Evolutionary conservation across 1,140 invertebrate species (phyloP), one percentile per base, ranked within the genome.

Genomic region (Belonocnema kinseyi): DNA sequence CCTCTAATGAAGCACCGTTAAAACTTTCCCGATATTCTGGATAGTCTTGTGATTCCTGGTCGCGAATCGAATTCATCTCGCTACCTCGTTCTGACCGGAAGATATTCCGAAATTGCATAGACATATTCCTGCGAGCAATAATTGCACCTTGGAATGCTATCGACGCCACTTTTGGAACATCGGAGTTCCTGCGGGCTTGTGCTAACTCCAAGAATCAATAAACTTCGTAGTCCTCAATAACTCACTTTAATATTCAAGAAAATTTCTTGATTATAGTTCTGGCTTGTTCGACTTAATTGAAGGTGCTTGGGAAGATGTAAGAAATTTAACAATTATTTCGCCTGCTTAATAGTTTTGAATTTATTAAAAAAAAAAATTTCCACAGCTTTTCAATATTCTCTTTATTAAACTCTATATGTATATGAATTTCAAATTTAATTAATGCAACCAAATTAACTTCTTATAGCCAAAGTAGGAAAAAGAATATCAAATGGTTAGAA

Each of bases 21-120:
- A 46, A 90, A 89, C 89, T 89, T 90, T 87, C 83, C 78, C 81
- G 83, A 88, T 87, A 89, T 87, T 79, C 85, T 58, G 61, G 79
- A 82, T 80, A 80, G 75, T 76, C 77, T 73, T 76, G 75, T 81
- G 82, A 83, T 79, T 80, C 80, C 72, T 33, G 10, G 73, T 16
- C 77, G 77, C 73, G 74, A 56, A 78, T 83, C 78, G 80, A 75
- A 73, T 52, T 54, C 51, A 56, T n/a, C 21, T 50, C 71, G 74
- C 33, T 58, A 50, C 50, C 17, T 78, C 74, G 74, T 80, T 83
- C 71, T 78, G 82, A 71, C 78, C 75, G 70, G 66, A 82, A 87
- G 85, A 89, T 89, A 89, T 89, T 86, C 84, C 82, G 80, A 86
- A 87, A 88, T 86, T 87, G 80, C 80, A 26, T 72, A 58, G 71